Base-by-base conservation (phyloP, 1,140 invertebrate genomes). In the Oreohelix idahoensis region DNA sequence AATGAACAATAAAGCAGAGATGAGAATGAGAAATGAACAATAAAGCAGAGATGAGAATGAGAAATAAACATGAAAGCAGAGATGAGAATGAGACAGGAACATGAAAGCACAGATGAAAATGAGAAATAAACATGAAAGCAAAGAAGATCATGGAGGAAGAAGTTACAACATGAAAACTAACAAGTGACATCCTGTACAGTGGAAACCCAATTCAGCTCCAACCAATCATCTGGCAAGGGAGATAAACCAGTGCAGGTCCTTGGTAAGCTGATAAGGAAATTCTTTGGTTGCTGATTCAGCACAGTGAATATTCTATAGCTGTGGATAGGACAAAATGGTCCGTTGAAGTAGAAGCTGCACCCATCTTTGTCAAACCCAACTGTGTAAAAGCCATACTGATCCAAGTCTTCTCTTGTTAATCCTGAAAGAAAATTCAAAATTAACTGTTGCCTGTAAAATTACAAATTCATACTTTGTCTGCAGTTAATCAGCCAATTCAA, bases 261-360 rank as follows among this genome's bases (percentile, higher is more conserved):
- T 1, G 81, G 79, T 51, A 89, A 63, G 11, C 85, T 85, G 77
- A 85, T 86, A 8, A 91, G 78, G 58, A 89, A 91, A 0, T 73
- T 81, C 51, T 89, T 86, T 23, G 81, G 84, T 79, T 90, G 89
- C 10, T 70, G 38, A 0, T 58, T 79, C 32, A 91, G 79, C n/a
- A 87, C 85, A 74, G 88, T 81, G 83, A 85, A 86, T 32, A 90
- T 87, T 32, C 36, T 80, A 17, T 83, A 51, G 13, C 86, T 87
- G 15, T 89, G 86, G 0, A 83, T 66, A 0, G 85, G 71, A 73
- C 83, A 81, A 83, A 89, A 89, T 8, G 90, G 90, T n/a, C 90
- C 89, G 51, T 86, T 80, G 81, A 83, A 87, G 29, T 84, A 75
- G 80, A 86, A 90, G 84, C 87, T 88, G 86, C 90, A 91, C 49